Evolutionary conservation across 2,888 invertebrate species (phyloP).

Genomic region (Gymnoscelis rufifasciata): DNA sequence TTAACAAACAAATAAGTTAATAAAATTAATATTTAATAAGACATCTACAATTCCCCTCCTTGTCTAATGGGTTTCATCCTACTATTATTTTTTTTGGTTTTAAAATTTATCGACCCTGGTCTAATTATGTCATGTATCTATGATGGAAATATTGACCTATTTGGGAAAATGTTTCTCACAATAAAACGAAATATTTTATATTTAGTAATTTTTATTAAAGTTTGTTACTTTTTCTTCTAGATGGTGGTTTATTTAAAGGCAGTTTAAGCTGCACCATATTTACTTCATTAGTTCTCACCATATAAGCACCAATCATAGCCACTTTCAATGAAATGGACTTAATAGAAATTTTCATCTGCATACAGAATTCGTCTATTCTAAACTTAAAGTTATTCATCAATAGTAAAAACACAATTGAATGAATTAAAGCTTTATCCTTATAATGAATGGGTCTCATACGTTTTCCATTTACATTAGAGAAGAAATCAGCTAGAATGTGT

Average conservation of each 20-base stretch:
- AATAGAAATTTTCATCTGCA: conserved; percentile 45
- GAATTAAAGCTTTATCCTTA: conserved; percentile 61
- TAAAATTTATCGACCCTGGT: too few relatives aligned
- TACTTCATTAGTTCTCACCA: conserved; percentile 38
- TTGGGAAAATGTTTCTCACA: too few relatives aligned
- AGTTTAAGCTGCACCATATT: conserved; percentile 58
- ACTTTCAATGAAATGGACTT: conserved; percentile 46
- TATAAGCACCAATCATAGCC: conserved; percentile 49
- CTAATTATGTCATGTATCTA: too few relatives aligned
- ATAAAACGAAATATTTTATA: too few relatives aligned
- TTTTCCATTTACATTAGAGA: conserved; percentile 38
- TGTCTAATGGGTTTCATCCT: too few relatives aligned
- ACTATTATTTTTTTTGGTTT: too few relatives aligned
- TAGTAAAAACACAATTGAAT: conserved; percentile 56
- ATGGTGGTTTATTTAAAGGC: conserved; percentile 35
- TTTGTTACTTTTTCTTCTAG: conserved; percentile 12
- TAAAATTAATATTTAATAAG: too few relatives aligned
- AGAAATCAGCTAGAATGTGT: conserved; percentile 49
- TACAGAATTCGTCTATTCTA: conserved; percentile 48
- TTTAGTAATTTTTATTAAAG: conserved; percentile 11
- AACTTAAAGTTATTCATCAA: conserved; percentile 58
- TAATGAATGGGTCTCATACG: conserved; percentile 46
- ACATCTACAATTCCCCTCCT: too few relatives aligned
- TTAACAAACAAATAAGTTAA: too few relatives aligned
- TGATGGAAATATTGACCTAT: too few relatives aligned